Percentiles rank a stretch among this genome's conserved stretches.
Evolutionary conservation across 1,140 invertebrate species (phyloP).

Genomic region (Hyphantria cunea): DNA sequence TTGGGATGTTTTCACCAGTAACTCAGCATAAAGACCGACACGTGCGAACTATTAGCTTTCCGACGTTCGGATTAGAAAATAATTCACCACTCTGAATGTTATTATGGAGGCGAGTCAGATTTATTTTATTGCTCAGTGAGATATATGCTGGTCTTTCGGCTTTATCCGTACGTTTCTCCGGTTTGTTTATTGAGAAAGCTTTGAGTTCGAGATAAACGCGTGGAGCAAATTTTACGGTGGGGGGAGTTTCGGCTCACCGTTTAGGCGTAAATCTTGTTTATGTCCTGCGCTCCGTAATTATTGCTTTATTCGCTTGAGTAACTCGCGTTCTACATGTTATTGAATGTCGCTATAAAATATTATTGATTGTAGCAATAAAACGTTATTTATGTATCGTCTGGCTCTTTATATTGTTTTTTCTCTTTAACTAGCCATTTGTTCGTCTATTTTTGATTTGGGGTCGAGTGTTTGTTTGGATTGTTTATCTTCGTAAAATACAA

Average conservation of each 20-base stretch:
- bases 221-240: conserved; percentile 67
- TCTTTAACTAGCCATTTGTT: conserved; percentile 45
- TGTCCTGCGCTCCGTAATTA: conserved; percentile 65
- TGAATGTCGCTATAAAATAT: conserved; percentile 75
- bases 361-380: conserved; percentile 75
- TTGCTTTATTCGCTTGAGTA: conserved; percentile 69
- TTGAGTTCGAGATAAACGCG: conserved; percentile 52
- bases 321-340: conserved; percentile 65
- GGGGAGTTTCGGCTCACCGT: conserved; percentile 45
- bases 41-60: conserved; percentile 79
- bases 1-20: conserved; percentile 71
- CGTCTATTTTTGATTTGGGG: conserved; percentile 29
- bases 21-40: conserved; percentile 68
- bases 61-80: conserved; percentile 76
- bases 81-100: conserved; percentile 77
- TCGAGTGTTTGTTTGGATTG: conserved; percentile 38
- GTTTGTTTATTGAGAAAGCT: conserved; percentile 69
- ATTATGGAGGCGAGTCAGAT: conserved; percentile 72
- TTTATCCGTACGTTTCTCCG: conserved; percentile 61
- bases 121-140: conserved; percentile 76
- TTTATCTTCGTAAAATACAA: neutral
- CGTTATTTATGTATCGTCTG: conserved; percentile 60
- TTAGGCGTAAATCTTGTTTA: conserved; percentile 72
- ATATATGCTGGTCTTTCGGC: conserved; percentile 73
- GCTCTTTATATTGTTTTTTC: conserved; percentile 57